phyloP scores from a whole-genome alignment of 2,797 vertebrate genomes.

The Synanceia verrucosa region DNA sequence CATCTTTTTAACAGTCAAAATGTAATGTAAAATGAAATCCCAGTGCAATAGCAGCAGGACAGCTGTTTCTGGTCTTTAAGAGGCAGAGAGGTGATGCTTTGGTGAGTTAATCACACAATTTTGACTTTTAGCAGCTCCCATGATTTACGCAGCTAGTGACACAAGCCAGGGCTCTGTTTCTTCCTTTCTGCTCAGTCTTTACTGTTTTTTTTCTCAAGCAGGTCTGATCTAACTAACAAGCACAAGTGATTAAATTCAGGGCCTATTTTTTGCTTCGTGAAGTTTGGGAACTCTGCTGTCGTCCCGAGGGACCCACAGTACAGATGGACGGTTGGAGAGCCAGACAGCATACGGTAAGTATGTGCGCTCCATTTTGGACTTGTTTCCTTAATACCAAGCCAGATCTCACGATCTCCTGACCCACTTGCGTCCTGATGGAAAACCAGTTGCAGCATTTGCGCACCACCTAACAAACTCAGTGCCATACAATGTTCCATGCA shows the following conservation, averaged over 20 bases:
- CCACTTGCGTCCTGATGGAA: slow-evolving; percentile 37
- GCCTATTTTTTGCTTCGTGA: slow-evolving; percentile 37
- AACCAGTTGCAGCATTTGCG: slow-evolving; percentile 21
- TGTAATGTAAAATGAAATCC: too few species aligned
- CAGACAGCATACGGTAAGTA: slow-evolving; percentile 53
- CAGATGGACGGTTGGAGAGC: slow-evolving; percentile 40
- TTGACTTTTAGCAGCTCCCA: background rate
- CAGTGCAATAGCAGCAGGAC: background rate
- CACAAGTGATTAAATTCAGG: slow-evolving; percentile 26
- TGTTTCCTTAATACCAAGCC: slow-evolving; percentile 52
- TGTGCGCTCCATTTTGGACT: slow-evolving; percentile 43
- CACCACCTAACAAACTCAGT: slow-evolving; percentile 20
- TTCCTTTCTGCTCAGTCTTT: background rate
- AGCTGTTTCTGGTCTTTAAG: background rate
- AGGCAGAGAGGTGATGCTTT: background rate
- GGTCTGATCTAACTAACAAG: slow-evolving; percentile 13
- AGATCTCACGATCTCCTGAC: slow-evolving; percentile 64
- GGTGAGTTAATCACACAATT: slow-evolving; percentile 1
- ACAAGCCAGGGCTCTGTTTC: background rate
- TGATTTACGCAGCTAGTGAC: background rate
- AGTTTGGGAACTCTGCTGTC: slow-evolving; percentile 57
- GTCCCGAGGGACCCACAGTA: slow-evolving; percentile 34
- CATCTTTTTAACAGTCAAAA: background rate
- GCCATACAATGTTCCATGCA: slow-evolving; percentile 1
- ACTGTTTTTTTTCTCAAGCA: slow-evolving; percentile 2